Percentiles rank a stretch among this genome's conserved stretches.
phyloP scores from a whole-genome alignment of 2,113 vertebrate genomes.

The Typhlomys cinereus region DNA sequence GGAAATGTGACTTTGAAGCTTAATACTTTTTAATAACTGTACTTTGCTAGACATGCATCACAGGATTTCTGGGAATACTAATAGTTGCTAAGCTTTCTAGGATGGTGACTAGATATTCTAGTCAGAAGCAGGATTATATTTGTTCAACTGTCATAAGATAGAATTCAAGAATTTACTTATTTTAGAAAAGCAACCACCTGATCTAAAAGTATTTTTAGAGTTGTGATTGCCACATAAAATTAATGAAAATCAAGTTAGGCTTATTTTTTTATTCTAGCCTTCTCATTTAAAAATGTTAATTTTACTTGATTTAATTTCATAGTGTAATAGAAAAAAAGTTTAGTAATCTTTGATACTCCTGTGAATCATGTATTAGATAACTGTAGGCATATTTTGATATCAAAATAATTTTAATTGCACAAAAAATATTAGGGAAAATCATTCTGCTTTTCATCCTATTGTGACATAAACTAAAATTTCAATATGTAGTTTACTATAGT shows the following conservation, averaged over 20 bases:
- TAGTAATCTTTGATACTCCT: not conserved
- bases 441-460: not conserved
- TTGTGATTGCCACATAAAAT: not conserved
- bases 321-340: not conserved
- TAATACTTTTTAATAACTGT: conserved; percentile 50
- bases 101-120: conserved; percentile 49
- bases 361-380: not conserved
- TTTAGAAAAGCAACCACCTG: conserved; percentile 20
- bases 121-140: not conserved
- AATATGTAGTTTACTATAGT: not conserved
- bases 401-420: not conserved
- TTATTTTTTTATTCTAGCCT: not conserved
- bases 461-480: not conserved
- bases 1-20: conserved; percentile 24
- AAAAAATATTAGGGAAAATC: not conserved
- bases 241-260: not conserved
- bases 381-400: conserved; percentile 22
- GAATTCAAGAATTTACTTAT: not conserved
- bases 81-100: conserved; percentile 19
- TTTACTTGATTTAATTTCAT: not conserved
- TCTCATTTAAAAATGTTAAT: not conserved
- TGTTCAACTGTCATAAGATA: conserved; percentile 11
- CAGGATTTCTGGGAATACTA: conserved; percentile 52
- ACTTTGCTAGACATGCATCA: conserved; percentile 58
- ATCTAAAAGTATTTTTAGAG: not conserved